Base-by-base conservation (phyloP, 2,113 vertebrate species). In the Sapajus apella region DNA sequence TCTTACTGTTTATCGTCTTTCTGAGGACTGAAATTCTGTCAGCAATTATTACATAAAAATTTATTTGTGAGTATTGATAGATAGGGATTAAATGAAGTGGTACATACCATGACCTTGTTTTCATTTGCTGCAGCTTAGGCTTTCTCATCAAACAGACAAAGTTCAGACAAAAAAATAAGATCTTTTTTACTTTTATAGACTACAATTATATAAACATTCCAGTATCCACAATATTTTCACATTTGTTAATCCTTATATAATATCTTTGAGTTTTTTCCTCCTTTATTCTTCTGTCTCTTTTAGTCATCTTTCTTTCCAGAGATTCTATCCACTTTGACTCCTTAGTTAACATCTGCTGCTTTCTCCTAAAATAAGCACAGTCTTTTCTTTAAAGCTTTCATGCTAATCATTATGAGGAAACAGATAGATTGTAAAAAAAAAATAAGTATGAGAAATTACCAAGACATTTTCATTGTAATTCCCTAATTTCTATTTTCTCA, bases 351-450 rank as follows among this genome's bases (percentile, higher is more conserved):
- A 81, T 52, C 6, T 30, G 16, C 23, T 87, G 30, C 32, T 95
- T 94, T 94, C 81, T 96, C 50, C 52, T 93, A 87, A 94, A 94
- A 88, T 97, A 93, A 95, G 12, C 25, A 17, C 40, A 90, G 18
- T 76, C 25, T 32, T 87, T 87, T 83, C 86, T 92, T 95, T 50
- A 84, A 43, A 32, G 12, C 45, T 77, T 91, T 88, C 27, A 18
- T 86, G 14, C 9, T 87, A 66, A 45, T 76, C 40, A 90, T 47
- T 90, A 2, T 89, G 85, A 92, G n/a, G 95, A 91, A 90, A 56
- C 70, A 84, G 55, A 87, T 9, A 79, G 64, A 87, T 8, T 86
- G 5, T 93, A 86, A 91, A 64, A 87, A 96, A 90, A 43, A 43
- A 92, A 3, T 94, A 85, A 87, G 8, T 52, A 47, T 93, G 45